Evolutionary conservation across 2,888 invertebrate species (phyloP).

Genomic region (Taenaris catops): DNA sequence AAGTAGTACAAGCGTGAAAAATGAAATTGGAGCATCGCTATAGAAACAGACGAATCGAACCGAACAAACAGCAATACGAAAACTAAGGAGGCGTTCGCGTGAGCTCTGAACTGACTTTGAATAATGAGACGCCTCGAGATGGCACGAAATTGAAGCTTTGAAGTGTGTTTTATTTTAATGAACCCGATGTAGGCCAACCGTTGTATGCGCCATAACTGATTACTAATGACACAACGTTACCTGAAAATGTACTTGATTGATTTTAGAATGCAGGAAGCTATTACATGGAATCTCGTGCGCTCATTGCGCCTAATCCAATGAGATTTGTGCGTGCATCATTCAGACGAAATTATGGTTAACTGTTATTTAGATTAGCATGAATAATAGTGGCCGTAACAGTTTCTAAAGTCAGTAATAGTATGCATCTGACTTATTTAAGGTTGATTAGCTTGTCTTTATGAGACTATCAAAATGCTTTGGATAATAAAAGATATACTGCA

Average conservation of each 20-base stretch:
- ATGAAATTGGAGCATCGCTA: slow-evolving; percentile 21
- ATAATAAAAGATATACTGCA: slow-evolving; percentile 6
- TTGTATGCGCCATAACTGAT: slow-evolving; percentile 37
- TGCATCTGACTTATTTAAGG: slow-evolving; percentile 1
- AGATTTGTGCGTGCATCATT: slow-evolving; percentile 21
- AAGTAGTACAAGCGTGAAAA: slow-evolving; percentile 14
- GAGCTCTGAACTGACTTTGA: slow-evolving; percentile 55
- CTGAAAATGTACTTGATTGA: slow-evolving; percentile 48
- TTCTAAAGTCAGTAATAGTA: slow-evolving; percentile 1
- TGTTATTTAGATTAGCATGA: slow-evolving; percentile 38
- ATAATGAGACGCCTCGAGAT: slow-evolving; percentile 57
- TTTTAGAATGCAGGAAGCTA: slow-evolving; percentile 48
- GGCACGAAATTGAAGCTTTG: slow-evolving; percentile 42
- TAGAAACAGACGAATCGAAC: slow-evolving; percentile 23
- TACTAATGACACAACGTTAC: slow-evolving; percentile 45
- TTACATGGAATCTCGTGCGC: slow-evolving; percentile 30
- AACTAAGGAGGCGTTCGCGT: slow-evolving; percentile 56
- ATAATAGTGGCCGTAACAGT: slow-evolving; percentile 23
- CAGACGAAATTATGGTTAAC: slow-evolving; percentile 33
- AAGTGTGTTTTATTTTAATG: slow-evolving; percentile 61
- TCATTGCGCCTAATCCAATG: slow-evolving; percentile 20
- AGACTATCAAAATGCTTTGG: slow-evolving; percentile 5
- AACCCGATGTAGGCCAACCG: slow-evolving; percentile 56
- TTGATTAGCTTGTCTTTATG: slow-evolving; percentile 8
- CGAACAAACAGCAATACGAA: slow-evolving; percentile 24